Evolutionary conservation across 2,797 vertebrate genomes (phyloP).

Genomic region (Chiloscyllium punctatum): DNA sequence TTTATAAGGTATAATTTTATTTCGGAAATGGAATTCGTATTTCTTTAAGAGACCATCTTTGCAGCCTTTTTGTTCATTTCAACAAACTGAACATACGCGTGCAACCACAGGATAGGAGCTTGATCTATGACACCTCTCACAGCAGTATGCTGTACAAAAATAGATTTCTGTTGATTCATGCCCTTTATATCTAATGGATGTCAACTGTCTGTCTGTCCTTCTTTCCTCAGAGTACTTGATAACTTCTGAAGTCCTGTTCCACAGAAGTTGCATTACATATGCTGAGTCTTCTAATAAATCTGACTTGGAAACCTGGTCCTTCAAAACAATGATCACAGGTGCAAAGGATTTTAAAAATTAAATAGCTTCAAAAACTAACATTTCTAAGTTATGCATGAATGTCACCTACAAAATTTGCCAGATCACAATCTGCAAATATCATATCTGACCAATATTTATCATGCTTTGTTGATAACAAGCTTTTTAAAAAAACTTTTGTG

Average conservation of each 20-base stretch:
- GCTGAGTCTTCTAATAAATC: not conserved
- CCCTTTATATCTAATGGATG: not conserved
- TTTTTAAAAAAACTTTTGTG: not conserved
- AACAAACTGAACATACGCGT: not conserved
- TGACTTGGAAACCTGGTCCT: not conserved
- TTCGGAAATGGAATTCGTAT: not conserved
- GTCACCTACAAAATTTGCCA: not conserved
- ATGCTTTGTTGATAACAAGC: not conserved
- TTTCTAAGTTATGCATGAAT: not conserved
- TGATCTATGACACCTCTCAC: not conserved
- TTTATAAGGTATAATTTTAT: not conserved
- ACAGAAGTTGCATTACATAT: not conserved
- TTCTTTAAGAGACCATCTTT: not conserved
- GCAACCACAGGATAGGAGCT: not conserved
- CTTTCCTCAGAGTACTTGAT: not conserved
- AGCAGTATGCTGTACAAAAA: not conserved
- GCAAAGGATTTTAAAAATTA: not conserved
- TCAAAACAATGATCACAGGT: not conserved
- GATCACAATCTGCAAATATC: not conserved
- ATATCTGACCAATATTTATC: not conserved
- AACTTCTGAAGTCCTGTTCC: not conserved
- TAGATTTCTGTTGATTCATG: not conserved
- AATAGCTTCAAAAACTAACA: not conserved
- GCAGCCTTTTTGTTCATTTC: not conserved
- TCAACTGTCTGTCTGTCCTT: not conserved